phyloP scores from a whole-genome alignment of 2,888 invertebrate species.

The Drosophila buzzatii region DNA sequence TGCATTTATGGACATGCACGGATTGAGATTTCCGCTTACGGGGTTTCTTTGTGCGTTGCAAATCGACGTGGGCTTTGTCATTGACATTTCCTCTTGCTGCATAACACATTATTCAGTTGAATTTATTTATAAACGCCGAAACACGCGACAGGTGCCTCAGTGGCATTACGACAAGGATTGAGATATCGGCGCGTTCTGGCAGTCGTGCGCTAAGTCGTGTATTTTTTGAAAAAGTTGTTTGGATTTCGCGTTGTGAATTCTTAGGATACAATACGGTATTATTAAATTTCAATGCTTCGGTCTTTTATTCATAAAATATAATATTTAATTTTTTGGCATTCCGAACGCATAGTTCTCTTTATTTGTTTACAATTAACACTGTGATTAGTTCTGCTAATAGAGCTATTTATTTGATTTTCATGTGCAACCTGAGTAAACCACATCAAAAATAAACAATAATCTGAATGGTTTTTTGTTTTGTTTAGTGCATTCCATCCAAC shows the following conservation, averaged over 20 bases:
- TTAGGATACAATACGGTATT: slow-evolving; percentile 13
- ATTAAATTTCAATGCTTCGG: slow-evolving; percentile 1
- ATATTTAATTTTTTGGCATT: slow-evolving; percentile 46
- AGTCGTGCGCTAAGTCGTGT: not conserved
- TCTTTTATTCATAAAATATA: slow-evolving; percentile 19
- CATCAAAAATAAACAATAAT: slow-evolving; percentile 65
- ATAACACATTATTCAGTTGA: slow-evolving; percentile 13
- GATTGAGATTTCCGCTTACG: slow-evolving; percentile 29
- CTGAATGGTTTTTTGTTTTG: slow-evolving; percentile 24
- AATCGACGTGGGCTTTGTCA: slow-evolving; percentile 15
- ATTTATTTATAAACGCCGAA: slow-evolving; percentile 17
- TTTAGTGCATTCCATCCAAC: slow-evolving; percentile 31
- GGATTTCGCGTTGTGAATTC: slow-evolving; percentile 6
- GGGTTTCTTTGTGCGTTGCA: slow-evolving; percentile 18
- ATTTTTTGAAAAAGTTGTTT: slow-evolving; percentile 7
- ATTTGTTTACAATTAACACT: slow-evolving; percentile 59
- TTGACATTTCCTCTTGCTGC: slow-evolving; percentile 27
- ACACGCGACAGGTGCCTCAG: slow-evolving; percentile 35
- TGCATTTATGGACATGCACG: slow-evolving; percentile 25
- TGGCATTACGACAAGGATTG: slow-evolving; percentile 49
- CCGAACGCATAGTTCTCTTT: slow-evolving; percentile 36
- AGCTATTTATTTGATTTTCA: slow-evolving; percentile 48
- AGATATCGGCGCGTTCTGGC: slow-evolving; percentile 3
- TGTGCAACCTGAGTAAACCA: slow-evolving; percentile 72
- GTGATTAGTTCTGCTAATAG: slow-evolving; percentile 58